Base-by-base conservation (phyloP, 2,113 vertebrate genomes). In the Carassius auratus region DNA sequence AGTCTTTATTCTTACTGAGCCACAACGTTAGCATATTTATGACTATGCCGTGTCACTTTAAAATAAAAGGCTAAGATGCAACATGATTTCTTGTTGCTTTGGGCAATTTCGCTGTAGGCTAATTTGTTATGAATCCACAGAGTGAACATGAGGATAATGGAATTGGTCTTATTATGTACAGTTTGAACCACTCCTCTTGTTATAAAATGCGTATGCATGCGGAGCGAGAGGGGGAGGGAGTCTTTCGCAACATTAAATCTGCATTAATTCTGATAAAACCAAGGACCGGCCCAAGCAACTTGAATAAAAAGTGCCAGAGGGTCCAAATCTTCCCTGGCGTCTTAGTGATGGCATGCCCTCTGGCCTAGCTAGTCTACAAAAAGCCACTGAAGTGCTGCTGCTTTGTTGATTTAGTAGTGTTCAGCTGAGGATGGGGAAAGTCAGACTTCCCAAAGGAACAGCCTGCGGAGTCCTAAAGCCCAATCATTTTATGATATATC, bases 371-470 rank as follows among this genome's bases (percentile, higher is more conserved):
- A 50, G 42, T 50, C 38, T 78, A 69, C 50, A 69, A 85, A 85
- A 79, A 33, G 62, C 84, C 48, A 71, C 48, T 33, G 59, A 79
- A 79, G 84, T 55, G 61, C 84, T 71, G 42, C 76, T 76, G 36
- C 76, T 85, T 57, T 85, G 75, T 79, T 79, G 62, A 77, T 85
- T 85, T 79, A 85, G 50, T 23, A 55, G 13, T 85, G 76, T 57
- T 85, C 36, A 30, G 48, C 50, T 57, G 64, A 69, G 52, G 84
- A 79, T 30, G 76, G 4, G 76, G 13, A 85, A 78, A 85, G 76
- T 77, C 84, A 85, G 84, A 17, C 64, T 71, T 69, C 75, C 76
- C 84, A 36, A 42, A 57, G 76, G 79, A 69, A 52, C 64, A 45
- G 55, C 57, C 55, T 48, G 71, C 33, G 26, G 57, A 38, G 84